Percentiles rank a stretch among this genome's conserved stretches.
Conservation (phyloP, 2,797 vertebrate genomes). For the Microctenopoma stevenorrisi region DNA sequence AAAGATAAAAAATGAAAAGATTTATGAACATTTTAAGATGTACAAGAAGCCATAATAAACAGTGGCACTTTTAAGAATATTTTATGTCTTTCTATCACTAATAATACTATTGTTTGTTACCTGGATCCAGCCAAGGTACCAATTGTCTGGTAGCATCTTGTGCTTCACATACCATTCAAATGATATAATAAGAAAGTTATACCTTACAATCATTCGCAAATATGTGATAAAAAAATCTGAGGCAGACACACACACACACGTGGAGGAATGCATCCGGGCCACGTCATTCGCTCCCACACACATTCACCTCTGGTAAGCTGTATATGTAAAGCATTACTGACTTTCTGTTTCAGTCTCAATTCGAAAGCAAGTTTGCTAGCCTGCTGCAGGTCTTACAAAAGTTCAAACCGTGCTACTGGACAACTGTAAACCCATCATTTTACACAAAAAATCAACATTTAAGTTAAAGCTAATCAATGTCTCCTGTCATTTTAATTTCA, state of each 20-base stretch:
- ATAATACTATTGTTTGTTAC: neutral
- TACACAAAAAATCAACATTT: too few species aligned
- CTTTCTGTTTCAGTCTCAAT: conserved; percentile 11
- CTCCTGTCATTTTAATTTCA: neutral
- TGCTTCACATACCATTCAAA: neutral
- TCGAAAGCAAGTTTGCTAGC: neutral
- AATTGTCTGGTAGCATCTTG: neutral
- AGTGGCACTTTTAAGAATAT: too few species aligned
- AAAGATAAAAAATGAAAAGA: too few species aligned
- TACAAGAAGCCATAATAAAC: too few species aligned
- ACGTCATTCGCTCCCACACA: conserved; percentile 40
- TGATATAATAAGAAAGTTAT: neutral
- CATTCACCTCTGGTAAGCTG: conserved; percentile 41
- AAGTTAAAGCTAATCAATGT: too few species aligned
- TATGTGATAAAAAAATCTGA: conserved; percentile 13
- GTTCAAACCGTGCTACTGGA: too few species aligned
- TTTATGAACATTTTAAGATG: too few species aligned
- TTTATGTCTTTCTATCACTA: too few species aligned
- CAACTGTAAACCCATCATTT: too few species aligned
- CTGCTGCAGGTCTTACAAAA: neutral
- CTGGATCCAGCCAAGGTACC: neutral
- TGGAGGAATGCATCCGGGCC: conserved; percentile 31
- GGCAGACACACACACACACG: conserved; percentile 14
- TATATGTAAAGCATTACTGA: conserved; percentile 45
- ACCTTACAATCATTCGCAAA: conserved; percentile 33